phyloP scores from a whole-genome alignment of 2,113 vertebrate species.

The Psilopsiagon aymara region DNA sequence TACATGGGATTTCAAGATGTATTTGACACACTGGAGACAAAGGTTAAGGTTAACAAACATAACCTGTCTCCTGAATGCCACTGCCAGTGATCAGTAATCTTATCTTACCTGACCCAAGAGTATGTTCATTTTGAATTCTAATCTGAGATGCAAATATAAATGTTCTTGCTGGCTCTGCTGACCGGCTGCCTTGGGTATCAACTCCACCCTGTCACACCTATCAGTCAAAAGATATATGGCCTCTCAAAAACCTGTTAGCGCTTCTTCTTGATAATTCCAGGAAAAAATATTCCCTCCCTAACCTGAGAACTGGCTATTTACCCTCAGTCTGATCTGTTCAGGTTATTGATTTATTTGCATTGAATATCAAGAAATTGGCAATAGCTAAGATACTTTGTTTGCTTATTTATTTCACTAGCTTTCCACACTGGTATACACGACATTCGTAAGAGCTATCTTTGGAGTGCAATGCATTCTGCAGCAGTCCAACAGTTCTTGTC shows the following conservation, averaged over 20 bases:
- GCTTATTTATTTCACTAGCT: not conserved
- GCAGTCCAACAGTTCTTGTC: not conserved
- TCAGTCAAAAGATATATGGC: not conserved
- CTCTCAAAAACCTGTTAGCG: not conserved
- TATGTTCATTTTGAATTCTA: not conserved
- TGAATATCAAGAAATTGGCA: not conserved
- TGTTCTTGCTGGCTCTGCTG: not conserved
- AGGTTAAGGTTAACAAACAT: slow-evolving; percentile 35
- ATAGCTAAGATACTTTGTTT: not conserved
- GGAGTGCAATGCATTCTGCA: not conserved
- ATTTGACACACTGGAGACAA: slow-evolving; percentile 35
- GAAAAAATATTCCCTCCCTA: not conserved
- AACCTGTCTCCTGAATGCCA: slow-evolving; percentile 34
- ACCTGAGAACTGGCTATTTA: not conserved
- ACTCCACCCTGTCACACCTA: not conserved
- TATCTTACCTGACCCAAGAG: not conserved
- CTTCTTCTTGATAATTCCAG: not conserved
- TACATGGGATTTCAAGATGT: slow-evolving; percentile 27
- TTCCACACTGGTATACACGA: not conserved
- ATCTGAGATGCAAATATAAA: not conserved
- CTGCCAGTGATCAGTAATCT: slow-evolving; percentile 7
- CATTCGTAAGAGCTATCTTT: not conserved
- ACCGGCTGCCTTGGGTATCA: not conserved
- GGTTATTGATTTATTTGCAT: not conserved
- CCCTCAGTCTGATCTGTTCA: not conserved